A percentile compares a stretch with the other conserved stretches of the same genome.
These are phyloP conservation scores for Cuculus canorus DNA, from an alignment of 2,797 vertebrate species.

Conservation along the genomic window DNA sequence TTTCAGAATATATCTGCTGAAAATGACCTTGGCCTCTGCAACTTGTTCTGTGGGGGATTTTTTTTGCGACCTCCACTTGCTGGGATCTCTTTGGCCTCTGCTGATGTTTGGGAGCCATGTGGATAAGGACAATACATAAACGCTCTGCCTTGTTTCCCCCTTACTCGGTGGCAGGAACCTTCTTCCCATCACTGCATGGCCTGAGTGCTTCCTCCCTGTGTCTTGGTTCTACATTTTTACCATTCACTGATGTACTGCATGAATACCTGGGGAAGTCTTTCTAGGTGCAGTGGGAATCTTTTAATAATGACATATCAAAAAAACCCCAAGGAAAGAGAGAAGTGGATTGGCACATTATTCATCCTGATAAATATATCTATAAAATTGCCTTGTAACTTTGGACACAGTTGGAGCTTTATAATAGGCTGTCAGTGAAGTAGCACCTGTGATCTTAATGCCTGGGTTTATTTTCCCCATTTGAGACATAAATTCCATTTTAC, in stretches of 20 bases:
- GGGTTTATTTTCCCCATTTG: conserved; percentile 30
- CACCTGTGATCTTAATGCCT: conserved; percentile 41
- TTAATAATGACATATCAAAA: not conserved
- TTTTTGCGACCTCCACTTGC: not conserved
- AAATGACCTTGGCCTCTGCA: not conserved
- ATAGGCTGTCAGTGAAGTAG: conserved; percentile 47
- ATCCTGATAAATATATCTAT: conserved; percentile 50
- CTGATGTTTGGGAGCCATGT: not conserved
- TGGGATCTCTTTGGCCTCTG: not conserved
- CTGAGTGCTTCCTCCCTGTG: not conserved
- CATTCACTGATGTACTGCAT: not conserved
- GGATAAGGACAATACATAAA: not conserved
- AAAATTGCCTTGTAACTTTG: conserved; percentile 52
- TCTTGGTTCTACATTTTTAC: not conserved
- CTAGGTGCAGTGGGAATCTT: not conserved
- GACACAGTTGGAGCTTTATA: conserved; percentile 62
- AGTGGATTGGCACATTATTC: conserved; percentile 37
- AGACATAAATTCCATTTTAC: conserved; percentile 23
- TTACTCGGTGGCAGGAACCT: not conserved
- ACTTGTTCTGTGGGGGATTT: not conserved
- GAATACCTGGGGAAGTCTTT: not conserved
- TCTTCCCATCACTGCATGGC: not conserved
- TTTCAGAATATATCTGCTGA: not conserved
- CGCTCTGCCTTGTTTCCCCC: not conserved
- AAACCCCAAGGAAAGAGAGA: not conserved